Conservation (phyloP, 2,797 vertebrate genomes). For the Glyptemys insculpta region DNA sequence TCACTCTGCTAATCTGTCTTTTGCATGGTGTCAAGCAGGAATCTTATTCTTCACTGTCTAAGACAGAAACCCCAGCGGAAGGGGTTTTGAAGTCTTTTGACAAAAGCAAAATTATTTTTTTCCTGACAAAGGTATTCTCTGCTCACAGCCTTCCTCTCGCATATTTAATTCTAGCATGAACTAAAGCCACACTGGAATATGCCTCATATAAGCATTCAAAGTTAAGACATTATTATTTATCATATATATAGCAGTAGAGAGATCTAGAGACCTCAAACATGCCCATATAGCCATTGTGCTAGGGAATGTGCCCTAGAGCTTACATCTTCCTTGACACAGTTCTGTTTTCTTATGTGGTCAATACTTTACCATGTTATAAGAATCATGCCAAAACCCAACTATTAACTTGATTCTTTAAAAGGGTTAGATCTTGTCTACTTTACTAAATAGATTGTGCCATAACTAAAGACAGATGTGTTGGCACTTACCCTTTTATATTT, state of each 20-base stretch:
- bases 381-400: not conserved
- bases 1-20: not conserved
- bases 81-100: not conserved
- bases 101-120: not conserved
- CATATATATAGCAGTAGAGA: not conserved
- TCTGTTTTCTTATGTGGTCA: not conserved
- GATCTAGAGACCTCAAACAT: not conserved
- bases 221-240: not conserved
- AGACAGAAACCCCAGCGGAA: not conserved
- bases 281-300: accelerated
- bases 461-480: not conserved
- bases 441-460: not conserved
- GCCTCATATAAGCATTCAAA: not conserved
- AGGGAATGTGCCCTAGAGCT: not conserved
- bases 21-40: not conserved
- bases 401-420: not conserved
- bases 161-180: not conserved
- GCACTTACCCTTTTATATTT: not conserved
- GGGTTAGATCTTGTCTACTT: not conserved
- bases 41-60: not conserved
- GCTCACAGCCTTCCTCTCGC: accelerated
- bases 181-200: not conserved
- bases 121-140: not conserved
- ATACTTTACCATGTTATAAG: not conserved
- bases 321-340: not conserved